Evolutionary conservation across 2,113 vertebrate species (phyloP).

Genomic region (Callionymus lyra): DNA sequence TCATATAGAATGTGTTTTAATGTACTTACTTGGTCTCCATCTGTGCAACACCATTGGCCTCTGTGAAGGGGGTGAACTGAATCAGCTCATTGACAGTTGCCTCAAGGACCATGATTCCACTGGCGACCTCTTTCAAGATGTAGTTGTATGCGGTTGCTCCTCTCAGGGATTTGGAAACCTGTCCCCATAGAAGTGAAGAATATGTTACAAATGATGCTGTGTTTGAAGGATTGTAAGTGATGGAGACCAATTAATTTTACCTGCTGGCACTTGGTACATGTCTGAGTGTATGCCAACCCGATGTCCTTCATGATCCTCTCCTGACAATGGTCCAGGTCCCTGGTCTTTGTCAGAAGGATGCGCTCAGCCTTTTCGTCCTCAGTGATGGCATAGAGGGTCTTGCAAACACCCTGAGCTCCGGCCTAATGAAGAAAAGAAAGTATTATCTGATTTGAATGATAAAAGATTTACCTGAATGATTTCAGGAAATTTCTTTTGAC

Average conservation of each 20-base stretch:
- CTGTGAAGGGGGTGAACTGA: conserved; percentile 67
- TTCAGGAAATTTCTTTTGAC: conserved; percentile 6
- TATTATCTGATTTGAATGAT: not conserved
- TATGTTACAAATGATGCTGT: not conserved
- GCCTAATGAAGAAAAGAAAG: conserved; percentile 45
- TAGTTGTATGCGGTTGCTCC: conserved; percentile 63
- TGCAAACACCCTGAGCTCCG: conserved; percentile 77
- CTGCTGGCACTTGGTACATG: conserved; percentile 45
- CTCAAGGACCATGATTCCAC: conserved; percentile 58
- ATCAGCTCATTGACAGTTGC: conserved; percentile 66
- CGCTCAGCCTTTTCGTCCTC: conserved; percentile 61
- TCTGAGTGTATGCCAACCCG: conserved; percentile 66
- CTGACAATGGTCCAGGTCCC: conserved; percentile 72
- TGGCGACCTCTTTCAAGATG: conserved; percentile 58
- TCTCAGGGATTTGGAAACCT: conserved; percentile 67
- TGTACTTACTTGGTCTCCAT: conserved; percentile 65
- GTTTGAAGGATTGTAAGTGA: not conserved
- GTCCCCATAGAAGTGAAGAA: not conserved
- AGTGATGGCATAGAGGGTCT: conserved; percentile 69
- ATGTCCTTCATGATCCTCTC: conserved; percentile 62
- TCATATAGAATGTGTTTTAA: not conserved
- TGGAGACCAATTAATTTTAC: conserved; percentile 28
- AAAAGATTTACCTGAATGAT: not conserved
- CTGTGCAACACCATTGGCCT: conserved; percentile 64
- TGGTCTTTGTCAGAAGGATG: conserved; percentile 64